Conservation (phyloP, 2,797 vertebrate genomes). For the Anomalospiza imberbis region DNA sequence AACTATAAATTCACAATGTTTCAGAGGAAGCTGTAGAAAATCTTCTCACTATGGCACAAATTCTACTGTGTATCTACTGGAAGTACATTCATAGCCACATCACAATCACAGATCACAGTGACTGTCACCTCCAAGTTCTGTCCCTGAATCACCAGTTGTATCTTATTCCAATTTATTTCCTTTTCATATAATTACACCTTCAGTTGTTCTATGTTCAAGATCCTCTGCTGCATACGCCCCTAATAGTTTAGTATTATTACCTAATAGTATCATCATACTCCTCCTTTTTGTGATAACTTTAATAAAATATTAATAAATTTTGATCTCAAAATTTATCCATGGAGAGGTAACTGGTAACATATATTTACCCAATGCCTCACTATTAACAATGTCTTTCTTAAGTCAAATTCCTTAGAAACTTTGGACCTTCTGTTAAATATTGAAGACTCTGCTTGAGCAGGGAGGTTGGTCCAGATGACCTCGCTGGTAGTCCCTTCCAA, state of each 20-base stretch:
- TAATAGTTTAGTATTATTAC: background rate
- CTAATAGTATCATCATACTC: background rate
- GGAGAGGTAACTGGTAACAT: background rate
- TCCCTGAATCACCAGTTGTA: background rate
- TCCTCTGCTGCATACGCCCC: background rate
- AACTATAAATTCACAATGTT: background rate
- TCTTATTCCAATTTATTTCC: background rate
- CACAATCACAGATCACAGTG: background rate
- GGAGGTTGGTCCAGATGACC: background rate
- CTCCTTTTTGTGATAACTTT: background rate
- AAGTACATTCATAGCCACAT: background rate
- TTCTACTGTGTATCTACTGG: background rate
- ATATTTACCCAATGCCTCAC: background rate
- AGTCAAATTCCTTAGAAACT: background rate
- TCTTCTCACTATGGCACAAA: background rate
- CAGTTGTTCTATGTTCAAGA: background rate
- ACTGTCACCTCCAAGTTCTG: background rate
- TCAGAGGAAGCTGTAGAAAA: background rate
- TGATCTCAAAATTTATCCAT: background rate
- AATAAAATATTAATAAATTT: background rate
- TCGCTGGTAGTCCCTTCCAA: background rate
- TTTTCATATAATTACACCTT: background rate
- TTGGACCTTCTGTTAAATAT: background rate
- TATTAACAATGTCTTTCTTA: background rate
- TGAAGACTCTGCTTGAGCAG: background rate